Conservation (phyloP, 2,888 invertebrate genomes). For the Amphipoea oculea region DNA sequence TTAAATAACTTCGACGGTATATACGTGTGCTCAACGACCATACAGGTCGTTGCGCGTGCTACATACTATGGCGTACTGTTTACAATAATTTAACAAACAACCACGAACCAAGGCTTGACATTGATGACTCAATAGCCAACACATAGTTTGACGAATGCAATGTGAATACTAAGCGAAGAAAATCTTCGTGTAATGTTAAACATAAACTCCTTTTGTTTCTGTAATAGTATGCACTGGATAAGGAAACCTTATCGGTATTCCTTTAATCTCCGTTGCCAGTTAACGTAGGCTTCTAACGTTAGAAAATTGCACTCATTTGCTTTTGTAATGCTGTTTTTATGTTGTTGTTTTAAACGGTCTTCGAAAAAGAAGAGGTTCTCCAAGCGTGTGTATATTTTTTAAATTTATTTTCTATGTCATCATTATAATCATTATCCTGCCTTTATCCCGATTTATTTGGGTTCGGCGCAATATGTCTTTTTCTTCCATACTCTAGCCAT, state of each 20-base stretch:
- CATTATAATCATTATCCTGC: not conserved
- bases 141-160: conserved; percentile 41
- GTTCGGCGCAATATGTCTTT: not conserved
- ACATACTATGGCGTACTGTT: conserved; percentile 39
- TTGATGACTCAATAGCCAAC: conserved; percentile 52
- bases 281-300: conserved; percentile 19
- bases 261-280: conserved; percentile 67
- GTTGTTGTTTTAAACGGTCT: conserved; percentile 19
- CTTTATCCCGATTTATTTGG: not conserved
- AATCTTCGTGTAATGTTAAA: conserved; percentile 45
- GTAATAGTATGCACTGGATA: conserved; percentile 61
- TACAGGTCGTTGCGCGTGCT: no score
- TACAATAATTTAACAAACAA: conserved; percentile 42
- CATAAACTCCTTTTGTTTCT: conserved; percentile 44
- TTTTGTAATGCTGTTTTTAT: conserved; percentile 18
- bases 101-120: conserved; percentile 30
- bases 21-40: no score
- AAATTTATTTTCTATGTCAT: not conserved
- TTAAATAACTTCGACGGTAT: conserved; percentile 33
- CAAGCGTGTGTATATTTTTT: conserved; percentile 29
- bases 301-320: conserved; percentile 23
- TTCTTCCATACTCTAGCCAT: not conserved
- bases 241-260: conserved; percentile 74
- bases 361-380: conserved; percentile 25
- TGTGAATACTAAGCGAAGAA: conserved; percentile 40